Evolutionary conservation across 2,113 vertebrate species (phyloP), one percentile per base, ranked within the genome.

Genomic region (Triplophysa rosa): DNA sequence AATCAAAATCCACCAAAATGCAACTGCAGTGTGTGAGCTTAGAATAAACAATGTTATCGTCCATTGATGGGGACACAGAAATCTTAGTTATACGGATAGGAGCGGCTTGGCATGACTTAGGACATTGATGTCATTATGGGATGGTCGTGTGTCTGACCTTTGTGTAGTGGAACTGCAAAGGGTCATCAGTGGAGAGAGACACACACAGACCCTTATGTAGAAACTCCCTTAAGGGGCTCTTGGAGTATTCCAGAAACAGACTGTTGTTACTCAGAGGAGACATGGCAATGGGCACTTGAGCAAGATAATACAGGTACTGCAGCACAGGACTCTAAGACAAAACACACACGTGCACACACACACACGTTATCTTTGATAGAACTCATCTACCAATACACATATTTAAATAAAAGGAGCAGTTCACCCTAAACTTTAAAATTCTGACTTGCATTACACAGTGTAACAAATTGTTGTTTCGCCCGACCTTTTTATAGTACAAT

Each of bases 211-310:
- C 98, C 81, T 99, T 99, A 56, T 98, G 96, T 11, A 98, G 92
- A 83, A 99, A 99, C 84, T 99, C 98, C 78, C 93, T 85, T 2
- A 99, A 90, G 0, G 98, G 98, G 83, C 97, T 99, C 89, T 99
- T 99, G 69, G 97, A 97, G 87, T 99, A 99, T 88, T 99, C 93
- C 78, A 99, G 89, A 86, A 99, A 99, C 2, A 99, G 90, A 83
- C 98, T 99, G 90, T 99, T 99, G 92, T 99, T 99, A 89, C 98
- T 99, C 66, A 99, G 95, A 1, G 98, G 98, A 52, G 97, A 99
- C 98, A 99, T 99, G 80, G 98, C 97, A 61, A 99, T 99, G 37
- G 98, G 98, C 23, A 99, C 93, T 94, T 98, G 97, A 75, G 94
- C 95, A 84, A 99, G 95, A 86, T 98, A 99, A 91, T 98, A 99